These are phyloP conservation scores for Drosophila testacea DNA, from an alignment of 2,888 invertebrate genomes.

Conservation along the genomic window DNA sequence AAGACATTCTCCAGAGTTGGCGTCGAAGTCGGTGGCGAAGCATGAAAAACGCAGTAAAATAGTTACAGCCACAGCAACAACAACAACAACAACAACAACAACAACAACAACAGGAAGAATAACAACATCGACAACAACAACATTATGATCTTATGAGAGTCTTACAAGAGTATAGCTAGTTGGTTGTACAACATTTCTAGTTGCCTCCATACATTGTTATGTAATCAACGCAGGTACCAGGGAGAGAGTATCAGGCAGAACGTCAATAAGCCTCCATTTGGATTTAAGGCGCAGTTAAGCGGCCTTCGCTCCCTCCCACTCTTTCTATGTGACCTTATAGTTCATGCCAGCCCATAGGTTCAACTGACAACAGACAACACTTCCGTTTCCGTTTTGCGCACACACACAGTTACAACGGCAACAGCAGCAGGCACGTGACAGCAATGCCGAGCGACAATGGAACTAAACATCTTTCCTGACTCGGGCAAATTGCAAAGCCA, in stretches of 20 bases:
- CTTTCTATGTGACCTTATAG: slow-evolving; percentile 15
- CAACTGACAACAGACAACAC: slow-evolving; percentile 50
- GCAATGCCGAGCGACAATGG: slow-evolving; percentile 43
- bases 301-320: slow-evolving; percentile 25
- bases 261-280: slow-evolving; percentile 53
- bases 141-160: slow-evolving; percentile 37
- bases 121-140: slow-evolving; percentile 32
- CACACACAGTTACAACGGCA: slow-evolving; percentile 7
- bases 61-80: slow-evolving; percentile 52
- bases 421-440: slow-evolving; percentile 46
- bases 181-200: slow-evolving; percentile 20
- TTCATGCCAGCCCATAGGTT: slow-evolving; percentile 29
- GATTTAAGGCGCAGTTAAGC: slow-evolving; percentile 64
- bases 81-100: slow-evolving; percentile 16
- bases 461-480: slow-evolving; percentile 9
- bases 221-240: slow-evolving; percentile 69
- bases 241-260: slow-evolving; percentile 21
- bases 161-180: slow-evolving; percentile 23
- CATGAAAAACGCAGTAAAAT: slow-evolving; percentile 75
- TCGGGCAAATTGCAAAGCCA: slow-evolving; percentile 7
- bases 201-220: slow-evolving; percentile 54
- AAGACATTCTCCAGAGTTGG: slow-evolving; percentile 63
- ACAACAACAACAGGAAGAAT: background rate
- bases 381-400: slow-evolving; percentile 59
- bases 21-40: slow-evolving; percentile 55